These are phyloP conservation scores for Regulus satrapa DNA, from an alignment of 2,113 vertebrate species.

Conservation along the genomic window DNA sequence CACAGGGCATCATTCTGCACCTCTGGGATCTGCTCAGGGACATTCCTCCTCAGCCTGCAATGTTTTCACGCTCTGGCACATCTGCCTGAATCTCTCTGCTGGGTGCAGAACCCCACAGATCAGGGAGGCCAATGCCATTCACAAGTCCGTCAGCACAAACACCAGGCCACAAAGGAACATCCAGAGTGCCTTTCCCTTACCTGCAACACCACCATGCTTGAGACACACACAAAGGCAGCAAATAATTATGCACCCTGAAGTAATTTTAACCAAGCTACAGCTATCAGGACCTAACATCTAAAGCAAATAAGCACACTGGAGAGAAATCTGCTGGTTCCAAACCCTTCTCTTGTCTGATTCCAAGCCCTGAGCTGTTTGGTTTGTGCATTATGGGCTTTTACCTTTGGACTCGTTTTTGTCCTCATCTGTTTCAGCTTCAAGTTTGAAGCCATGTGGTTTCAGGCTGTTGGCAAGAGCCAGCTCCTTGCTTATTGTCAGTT, in stretches of 20 bases:
- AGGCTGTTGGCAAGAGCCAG: conserved; percentile 11
- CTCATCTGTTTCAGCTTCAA: conserved; percentile 62
- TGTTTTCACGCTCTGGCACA: background rate
- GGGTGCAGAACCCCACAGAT: background rate
- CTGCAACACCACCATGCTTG: background rate
- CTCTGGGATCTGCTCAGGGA: background rate
- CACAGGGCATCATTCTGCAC: background rate
- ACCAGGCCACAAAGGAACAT: background rate
- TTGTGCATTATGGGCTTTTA: conserved; percentile 10
- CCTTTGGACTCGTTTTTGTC: conserved; percentile 27
- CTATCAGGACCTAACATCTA: background rate
- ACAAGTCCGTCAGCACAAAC: background rate
- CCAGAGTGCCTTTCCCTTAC: background rate
- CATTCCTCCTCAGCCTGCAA: background rate
- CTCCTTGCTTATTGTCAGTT: conserved; percentile 17
- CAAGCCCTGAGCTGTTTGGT: background rate
- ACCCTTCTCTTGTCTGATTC: background rate
- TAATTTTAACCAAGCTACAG: background rate
- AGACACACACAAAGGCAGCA: background rate
- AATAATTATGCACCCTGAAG: background rate
- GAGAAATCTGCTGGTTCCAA: background rate
- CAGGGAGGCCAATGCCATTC: background rate
- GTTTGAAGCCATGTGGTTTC: background rate
- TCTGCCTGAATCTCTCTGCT: background rate
- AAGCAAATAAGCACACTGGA: background rate